Evolutionary conservation across 2,113 vertebrate species (phyloP).

Genomic region (Ursus arctos): DNA sequence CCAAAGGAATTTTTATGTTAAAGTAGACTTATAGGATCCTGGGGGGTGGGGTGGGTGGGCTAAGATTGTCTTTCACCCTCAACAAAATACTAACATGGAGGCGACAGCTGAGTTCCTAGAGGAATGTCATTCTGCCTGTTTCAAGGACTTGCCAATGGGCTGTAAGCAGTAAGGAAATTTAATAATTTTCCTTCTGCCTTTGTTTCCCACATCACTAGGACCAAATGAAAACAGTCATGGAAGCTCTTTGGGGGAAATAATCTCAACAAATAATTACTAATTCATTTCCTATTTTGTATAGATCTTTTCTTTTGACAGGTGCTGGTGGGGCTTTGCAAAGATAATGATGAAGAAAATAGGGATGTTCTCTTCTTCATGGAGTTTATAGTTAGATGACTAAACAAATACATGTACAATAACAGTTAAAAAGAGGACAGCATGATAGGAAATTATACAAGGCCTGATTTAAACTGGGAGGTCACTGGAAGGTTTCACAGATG

Average conservation of each 20-base stretch:
- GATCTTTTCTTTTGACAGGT: background rate
- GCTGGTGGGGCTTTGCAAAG: background rate
- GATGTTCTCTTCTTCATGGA: background rate
- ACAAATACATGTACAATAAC: background rate
- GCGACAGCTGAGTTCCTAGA: background rate
- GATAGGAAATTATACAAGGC: background rate
- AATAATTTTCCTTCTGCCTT: background rate
- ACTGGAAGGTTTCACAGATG: background rate
- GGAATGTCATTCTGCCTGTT: background rate
- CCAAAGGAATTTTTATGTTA: background rate
- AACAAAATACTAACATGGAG: background rate
- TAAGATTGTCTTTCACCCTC: background rate
- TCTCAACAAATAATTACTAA: conserved; percentile 14
- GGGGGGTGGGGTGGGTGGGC: background rate
- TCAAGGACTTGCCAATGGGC: background rate
- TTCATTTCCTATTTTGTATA: background rate
- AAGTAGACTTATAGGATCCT: background rate
- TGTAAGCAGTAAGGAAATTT: background rate
- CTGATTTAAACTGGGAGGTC: background rate
- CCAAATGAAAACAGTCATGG: background rate
- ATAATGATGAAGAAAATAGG: background rate
- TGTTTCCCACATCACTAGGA: background rate
- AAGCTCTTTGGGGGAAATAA: background rate
- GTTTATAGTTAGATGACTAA: background rate
- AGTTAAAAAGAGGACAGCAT: background rate